Evolutionary conservation across 2,888 invertebrate species (phyloP).

Genomic region (Electrophaes corylata): DNA sequence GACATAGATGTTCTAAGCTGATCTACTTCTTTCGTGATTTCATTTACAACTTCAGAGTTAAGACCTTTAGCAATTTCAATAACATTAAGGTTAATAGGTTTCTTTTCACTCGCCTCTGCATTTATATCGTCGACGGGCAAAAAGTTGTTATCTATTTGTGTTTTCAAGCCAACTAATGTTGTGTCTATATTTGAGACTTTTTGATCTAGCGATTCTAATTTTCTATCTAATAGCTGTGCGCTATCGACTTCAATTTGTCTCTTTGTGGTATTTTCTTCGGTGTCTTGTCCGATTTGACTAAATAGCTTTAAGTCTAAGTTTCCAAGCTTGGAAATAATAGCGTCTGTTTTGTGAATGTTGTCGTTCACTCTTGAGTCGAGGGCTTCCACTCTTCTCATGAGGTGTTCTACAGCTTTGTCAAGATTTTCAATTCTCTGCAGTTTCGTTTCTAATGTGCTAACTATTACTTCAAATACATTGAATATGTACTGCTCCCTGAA

Average conservation of each 20-base stretch:
- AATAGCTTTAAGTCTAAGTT: slow-evolving; percentile 91
- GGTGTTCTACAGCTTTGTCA: slow-evolving; percentile 93
- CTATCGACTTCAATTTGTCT: slow-evolving; percentile 54
- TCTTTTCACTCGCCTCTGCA: slow-evolving; percentile 94
- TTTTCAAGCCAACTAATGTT: slow-evolving; percentile 90
- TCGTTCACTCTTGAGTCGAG: slow-evolving; percentile 92
- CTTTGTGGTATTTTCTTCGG: slow-evolving; percentile 61
- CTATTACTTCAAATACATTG: slow-evolving; percentile 95
- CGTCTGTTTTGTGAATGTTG: slow-evolving; percentile 93
- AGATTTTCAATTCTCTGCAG: slow-evolving; percentile 94
- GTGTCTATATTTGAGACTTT: slow-evolving; percentile 93
- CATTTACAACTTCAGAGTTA: slow-evolving; percentile 91
- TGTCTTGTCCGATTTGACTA: slow-evolving; percentile 76
- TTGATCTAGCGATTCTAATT: slow-evolving; percentile 89
- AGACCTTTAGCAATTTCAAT: slow-evolving; percentile 93
- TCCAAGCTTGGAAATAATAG: slow-evolving; percentile 90
- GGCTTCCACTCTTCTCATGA: slow-evolving; percentile 93
- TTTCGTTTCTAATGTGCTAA: slow-evolving; percentile 94
- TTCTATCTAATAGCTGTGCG: slow-evolving; percentile 84
- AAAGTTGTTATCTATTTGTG: slow-evolving; percentile 92
- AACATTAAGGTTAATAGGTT: slow-evolving; percentile 92
- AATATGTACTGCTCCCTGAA: slow-evolving; percentile 94
- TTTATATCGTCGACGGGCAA: slow-evolving; percentile 92
- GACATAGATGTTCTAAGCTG: slow-evolving; percentile 91
- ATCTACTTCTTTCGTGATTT: slow-evolving; percentile 92